Conservation (phyloP, 2,113 vertebrate genomes). For the Rallus limicola region DNA sequence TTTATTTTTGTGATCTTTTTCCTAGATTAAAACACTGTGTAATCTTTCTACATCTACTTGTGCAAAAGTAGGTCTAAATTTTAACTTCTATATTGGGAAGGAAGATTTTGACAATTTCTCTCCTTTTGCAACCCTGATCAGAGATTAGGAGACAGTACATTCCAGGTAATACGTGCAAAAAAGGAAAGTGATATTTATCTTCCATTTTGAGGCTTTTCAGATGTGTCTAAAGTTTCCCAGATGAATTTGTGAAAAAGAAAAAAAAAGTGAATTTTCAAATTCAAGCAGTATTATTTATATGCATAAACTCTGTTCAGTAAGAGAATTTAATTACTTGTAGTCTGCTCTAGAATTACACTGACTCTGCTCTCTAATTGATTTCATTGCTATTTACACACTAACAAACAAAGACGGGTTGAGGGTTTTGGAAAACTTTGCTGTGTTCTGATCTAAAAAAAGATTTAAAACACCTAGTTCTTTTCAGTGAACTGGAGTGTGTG, state of each 20-base stretch:
- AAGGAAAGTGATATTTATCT: background rate
- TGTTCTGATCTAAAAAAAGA: background rate
- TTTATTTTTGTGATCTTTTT: background rate
- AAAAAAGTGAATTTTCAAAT: background rate
- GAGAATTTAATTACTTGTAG: background rate
- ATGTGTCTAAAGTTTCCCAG: background rate
- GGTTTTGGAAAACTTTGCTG: background rate
- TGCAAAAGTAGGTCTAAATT: background rate
- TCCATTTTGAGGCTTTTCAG: background rate
- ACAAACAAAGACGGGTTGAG: background rate
- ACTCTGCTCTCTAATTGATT: background rate
- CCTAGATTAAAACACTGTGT: background rate
- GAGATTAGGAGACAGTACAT: background rate
- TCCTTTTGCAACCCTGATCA: background rate
- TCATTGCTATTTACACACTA: background rate
- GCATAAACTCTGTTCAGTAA: background rate
- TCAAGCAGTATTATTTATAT: fast-evolving
- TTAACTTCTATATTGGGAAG: background rate
- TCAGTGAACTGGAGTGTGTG: background rate
- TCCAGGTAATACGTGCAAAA: background rate
- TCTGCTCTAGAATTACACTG: background rate
- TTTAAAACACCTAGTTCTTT: background rate
- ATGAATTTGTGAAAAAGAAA: background rate
- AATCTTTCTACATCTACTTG: background rate
- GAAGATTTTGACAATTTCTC: background rate